Percentiles rank a stretch among this genome's conserved stretches.
phyloP scores from a whole-genome alignment of 2,888 invertebrate genomes.

The Amblyjoppa proteus region DNA sequence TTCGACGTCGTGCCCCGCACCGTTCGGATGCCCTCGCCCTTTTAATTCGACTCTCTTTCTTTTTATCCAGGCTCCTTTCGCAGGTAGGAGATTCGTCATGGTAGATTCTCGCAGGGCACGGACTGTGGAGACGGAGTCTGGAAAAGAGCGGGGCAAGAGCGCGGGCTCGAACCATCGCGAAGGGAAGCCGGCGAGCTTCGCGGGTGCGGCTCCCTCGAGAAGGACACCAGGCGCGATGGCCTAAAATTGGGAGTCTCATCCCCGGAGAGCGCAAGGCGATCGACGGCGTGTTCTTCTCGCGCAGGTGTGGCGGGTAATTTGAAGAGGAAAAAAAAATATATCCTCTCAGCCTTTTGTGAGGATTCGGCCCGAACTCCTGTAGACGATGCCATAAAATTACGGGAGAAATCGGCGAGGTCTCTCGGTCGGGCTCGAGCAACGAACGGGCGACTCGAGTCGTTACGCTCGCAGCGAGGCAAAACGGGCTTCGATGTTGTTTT shows the following conservation, averaged over 20 bases:
- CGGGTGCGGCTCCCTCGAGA: slow-evolving; percentile 9
- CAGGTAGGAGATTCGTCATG: background rate
- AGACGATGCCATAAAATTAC: no score
- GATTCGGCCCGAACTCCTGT: no score
- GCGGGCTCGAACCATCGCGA: slow-evolving; percentile 13
- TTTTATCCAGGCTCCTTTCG: slow-evolving; percentile 27
- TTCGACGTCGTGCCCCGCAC: slow-evolving; percentile 58
- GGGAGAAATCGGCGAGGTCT: no score
- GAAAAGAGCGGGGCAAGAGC: slow-evolving; percentile 16
- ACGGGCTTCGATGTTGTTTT: background rate
- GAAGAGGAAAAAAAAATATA: no score
- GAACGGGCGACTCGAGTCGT: background rate
- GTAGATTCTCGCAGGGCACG: background rate
- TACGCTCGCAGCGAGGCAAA: background rate
- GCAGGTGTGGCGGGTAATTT: no score
- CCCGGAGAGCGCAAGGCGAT: no score
- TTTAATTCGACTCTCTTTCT: slow-evolving; percentile 44
- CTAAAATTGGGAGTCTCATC: no score
- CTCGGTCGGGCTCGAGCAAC: no score
- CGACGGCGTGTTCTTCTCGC: no score
- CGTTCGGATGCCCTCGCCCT: slow-evolving; percentile 61
- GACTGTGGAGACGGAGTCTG: background rate
- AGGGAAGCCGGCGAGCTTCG: slow-evolving; percentile 13
- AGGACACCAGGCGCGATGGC: slow-evolving; percentile 15
- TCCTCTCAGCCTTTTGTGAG: no score